Evolutionary conservation across 2,113 vertebrate genomes (phyloP), one percentile per base, ranked within the genome.

Genomic region (Pseudorhombus dupliciocellatus): DNA sequence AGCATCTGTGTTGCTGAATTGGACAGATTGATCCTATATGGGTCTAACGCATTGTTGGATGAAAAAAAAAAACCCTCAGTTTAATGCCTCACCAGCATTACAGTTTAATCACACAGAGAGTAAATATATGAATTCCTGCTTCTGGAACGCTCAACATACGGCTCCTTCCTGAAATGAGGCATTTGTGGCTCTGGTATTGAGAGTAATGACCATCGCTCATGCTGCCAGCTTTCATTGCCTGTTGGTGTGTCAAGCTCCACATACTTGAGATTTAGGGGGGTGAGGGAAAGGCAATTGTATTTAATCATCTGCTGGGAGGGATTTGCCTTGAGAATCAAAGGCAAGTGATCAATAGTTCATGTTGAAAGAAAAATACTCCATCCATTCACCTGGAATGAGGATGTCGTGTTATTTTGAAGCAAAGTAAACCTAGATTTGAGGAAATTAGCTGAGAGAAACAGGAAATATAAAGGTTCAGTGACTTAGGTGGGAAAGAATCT

Each of bases 171-270:
- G 75, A 72, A 87, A 89, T 78, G 79, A 88, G 80, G 73, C 70
- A 84, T 89, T 80, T 80, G 79, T 71, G 67, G 77, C 78, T 77
- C 80, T 64, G 28, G 28, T 21, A 71, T 65, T 58, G 75, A 83
- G 78, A 81, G 83, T 81, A 84, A 88, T 84, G 85, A 80, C 78
- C 85, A 88, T 90, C 80, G 66, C 70, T 91, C 86, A 88, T 81
- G 28, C 74, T 85, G 86, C 86, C 87, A 82, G 79, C 73, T 77
- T 65, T 63, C 74, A 77, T 80, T 85, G 84, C 85, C 70, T 63
- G 44, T 67, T 79, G 81, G 77, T 44, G 66, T 73, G 70, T 89
- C 87, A 65, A 83, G 84, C 73, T 58, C 51, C 74, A 70, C 74
- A 75, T 80, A 79, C 82, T 85, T 76, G 53, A 76, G 72, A 69